phyloP scores from a whole-genome alignment of 2,888 invertebrate genomes.

The Cyclophora albipunctata region DNA sequence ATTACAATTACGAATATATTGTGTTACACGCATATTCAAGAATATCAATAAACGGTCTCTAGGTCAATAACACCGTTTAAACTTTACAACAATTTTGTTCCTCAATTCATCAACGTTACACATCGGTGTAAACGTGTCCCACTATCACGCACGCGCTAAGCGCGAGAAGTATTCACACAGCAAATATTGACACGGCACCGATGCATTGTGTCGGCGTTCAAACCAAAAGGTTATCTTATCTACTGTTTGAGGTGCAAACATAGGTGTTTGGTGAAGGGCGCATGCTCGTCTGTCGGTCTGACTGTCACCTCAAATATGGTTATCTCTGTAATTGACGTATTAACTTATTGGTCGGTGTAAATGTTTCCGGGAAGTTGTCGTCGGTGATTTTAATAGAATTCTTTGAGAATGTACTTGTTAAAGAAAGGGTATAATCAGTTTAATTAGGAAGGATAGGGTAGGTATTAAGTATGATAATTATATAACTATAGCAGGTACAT shows the following conservation, averaged over 20 bases:
- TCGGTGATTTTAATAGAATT: constrained; percentile 4
- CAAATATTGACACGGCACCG: constrained; percentile 61
- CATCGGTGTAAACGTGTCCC: constrained; percentile 36
- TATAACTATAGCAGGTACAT: too few relatives aligned
- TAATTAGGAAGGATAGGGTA: neutral
- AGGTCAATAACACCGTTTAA: neutral
- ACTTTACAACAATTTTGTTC: neutral
- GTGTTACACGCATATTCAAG: too few relatives aligned
- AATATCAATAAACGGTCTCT: too few relatives aligned
- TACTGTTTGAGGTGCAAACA: constrained; percentile 65
- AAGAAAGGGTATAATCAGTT: neutral
- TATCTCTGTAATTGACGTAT: constrained; percentile 56
- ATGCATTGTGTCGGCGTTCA: constrained; percentile 65
- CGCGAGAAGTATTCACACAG: constrained; percentile 61
- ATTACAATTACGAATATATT: too few relatives aligned
- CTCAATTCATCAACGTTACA: constrained; percentile 11
- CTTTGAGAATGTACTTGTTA: too few relatives aligned
- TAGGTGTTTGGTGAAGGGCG: constrained; percentile 63
- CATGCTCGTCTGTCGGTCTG: constrained; percentile 65
- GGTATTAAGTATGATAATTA: neutral
- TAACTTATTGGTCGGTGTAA: constrained; percentile 53
- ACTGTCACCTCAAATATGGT: constrained; percentile 47
- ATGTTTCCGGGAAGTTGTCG: constrained; percentile 54
- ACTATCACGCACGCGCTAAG: constrained; percentile 52
- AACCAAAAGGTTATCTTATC: constrained; percentile 69